Evolutionary conservation across 2,888 invertebrate genomes (phyloP).

Genomic region (Endotricha flammealis): DNA sequence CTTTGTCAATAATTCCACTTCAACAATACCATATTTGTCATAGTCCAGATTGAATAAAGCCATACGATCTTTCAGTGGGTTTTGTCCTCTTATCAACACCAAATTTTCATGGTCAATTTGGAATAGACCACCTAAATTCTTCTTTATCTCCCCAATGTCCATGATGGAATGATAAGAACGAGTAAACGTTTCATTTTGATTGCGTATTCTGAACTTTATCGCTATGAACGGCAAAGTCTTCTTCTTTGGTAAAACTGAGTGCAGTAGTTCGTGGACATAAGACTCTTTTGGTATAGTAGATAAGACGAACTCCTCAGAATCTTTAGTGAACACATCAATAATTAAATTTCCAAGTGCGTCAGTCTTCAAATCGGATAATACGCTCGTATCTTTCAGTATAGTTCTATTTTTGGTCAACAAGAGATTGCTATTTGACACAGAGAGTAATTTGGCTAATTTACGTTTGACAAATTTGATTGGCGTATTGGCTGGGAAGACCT

Average conservation of each 20-base stretch:
- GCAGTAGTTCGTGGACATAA: conserved; percentile 60
- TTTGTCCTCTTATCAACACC: conserved; percentile 64
- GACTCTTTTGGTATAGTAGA: conserved; percentile 62
- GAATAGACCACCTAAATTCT: conserved; percentile 78
- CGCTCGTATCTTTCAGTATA: conserved; percentile 56
- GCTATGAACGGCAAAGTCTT: conserved; percentile 64
- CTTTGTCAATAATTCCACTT: conserved; percentile 63
- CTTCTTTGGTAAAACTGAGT: conserved; percentile 58
- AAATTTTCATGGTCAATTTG: conserved; percentile 70
- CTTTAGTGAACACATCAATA: conserved; percentile 66
- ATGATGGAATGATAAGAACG: conserved; percentile 72
- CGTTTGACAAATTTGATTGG: conserved; percentile 62
- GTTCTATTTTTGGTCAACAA: conserved; percentile 61
- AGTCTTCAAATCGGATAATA: conserved; percentile 56
- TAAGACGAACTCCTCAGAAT: conserved; percentile 58
- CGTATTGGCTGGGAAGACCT: conserved; percentile 66
- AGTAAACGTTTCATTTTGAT: conserved; percentile 65
- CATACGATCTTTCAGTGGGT: conserved; percentile 59
- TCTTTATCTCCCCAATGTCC: conserved; percentile 78
- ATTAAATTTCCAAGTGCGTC: conserved; percentile 56
- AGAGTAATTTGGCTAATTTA: conserved; percentile 61
- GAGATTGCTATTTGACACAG: conserved; percentile 55
- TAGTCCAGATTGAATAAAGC: conserved; percentile 63
- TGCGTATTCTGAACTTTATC: conserved; percentile 60
- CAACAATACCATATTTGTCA: conserved; percentile 68